Percentiles rank a stretch among this genome's conserved stretches.
Evolutionary conservation across 2,797 vertebrate species (phyloP).

Genomic region (Chelonia mydas): DNA sequence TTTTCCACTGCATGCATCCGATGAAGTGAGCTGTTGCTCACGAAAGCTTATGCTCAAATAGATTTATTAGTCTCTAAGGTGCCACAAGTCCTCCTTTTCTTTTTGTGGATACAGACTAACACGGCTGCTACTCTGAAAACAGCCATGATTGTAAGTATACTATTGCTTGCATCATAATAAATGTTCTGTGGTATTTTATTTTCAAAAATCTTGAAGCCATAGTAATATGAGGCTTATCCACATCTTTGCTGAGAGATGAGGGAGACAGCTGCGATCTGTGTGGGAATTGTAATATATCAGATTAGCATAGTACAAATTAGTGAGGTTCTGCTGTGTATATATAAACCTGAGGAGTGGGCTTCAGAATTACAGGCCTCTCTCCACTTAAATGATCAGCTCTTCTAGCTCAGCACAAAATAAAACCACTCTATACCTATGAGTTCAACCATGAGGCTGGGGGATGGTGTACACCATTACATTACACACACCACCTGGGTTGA

Average conservation of each 20-base stretch:
- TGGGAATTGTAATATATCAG: background rate
- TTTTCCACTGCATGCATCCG: too few relatives aligned
- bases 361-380: background rate
- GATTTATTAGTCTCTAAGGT: too few relatives aligned
- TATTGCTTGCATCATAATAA: background rate
- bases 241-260: background rate
- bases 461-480: background rate
- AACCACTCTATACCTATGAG: background rate
- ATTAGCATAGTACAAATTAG: background rate
- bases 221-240: accelerated
- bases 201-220: background rate
- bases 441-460: background rate
- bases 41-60: too few relatives aligned
- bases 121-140: background rate
- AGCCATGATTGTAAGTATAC: background rate
- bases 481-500: background rate
- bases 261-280: background rate
- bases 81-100: too few relatives aligned
- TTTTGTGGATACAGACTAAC: too few relatives aligned
- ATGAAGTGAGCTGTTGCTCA: too few relatives aligned
- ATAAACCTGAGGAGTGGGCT: background rate
- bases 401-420: accelerated
- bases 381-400: background rate
- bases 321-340: background rate
- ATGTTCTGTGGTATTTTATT: background rate